These are phyloP conservation scores for Andrena minutula DNA, from an alignment of 2,888 invertebrate species.

Conservation along the genomic window DNA sequence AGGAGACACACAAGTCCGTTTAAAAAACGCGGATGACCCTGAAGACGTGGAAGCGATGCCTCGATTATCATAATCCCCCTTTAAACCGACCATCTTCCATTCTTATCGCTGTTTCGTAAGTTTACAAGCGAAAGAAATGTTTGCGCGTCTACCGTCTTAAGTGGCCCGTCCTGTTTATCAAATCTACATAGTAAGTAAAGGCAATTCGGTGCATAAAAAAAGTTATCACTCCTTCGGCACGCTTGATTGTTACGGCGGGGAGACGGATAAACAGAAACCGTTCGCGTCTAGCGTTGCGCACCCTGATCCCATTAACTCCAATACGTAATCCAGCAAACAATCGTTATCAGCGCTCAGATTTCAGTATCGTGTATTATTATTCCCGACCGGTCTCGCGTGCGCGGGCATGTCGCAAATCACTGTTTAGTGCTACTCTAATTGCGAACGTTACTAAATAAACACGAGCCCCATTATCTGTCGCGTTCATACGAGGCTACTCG, in stretches of 20 bases:
- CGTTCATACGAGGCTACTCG: neutral
- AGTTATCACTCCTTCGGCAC: no score
- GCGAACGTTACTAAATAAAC: neutral
- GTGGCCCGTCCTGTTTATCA: neutral
- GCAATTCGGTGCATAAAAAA: neutral
- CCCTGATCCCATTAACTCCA: neutral
- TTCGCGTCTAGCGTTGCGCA: neutral
- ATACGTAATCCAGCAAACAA: constrained; percentile 3
- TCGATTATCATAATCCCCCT: no score
- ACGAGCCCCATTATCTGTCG: neutral
- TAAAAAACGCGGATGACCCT: no score
- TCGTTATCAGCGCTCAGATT: neutral
- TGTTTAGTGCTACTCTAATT: neutral
- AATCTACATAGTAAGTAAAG: neutral
- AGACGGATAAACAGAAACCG: neutral
- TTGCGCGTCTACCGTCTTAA: neutral
- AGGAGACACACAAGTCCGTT: no score
- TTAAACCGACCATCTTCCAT: no score
- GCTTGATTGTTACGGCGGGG: neutral
- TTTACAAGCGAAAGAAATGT: neutral
- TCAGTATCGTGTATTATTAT: neutral
- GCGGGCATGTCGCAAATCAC: neutral
- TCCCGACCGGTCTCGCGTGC: neutral
- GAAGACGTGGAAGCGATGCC: no score
- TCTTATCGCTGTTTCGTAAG: no score